Percentiles rank a stretch among this genome's conserved stretches.
phyloP scores from a whole-genome alignment of 2,888 invertebrate genomes.

The Neelides folsomi region DNA sequence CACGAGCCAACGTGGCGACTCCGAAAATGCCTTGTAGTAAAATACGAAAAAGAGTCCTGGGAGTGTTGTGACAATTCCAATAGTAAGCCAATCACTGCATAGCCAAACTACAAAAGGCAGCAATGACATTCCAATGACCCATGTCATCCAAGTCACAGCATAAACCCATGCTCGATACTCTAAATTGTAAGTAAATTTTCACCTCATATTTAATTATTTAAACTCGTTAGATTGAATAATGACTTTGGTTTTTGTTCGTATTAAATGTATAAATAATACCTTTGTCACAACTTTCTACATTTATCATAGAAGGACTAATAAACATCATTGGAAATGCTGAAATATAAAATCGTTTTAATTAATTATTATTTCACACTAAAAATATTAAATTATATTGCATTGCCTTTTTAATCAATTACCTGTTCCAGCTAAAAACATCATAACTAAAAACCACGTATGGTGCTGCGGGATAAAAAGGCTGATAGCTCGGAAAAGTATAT shows the following conservation, averaged over 20 bases:
- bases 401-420: no score
- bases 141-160: constrained; percentile 20
- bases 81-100: constrained; percentile 16
- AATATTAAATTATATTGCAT: no score
- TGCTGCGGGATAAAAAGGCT: constrained; percentile 19
- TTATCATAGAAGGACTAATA: constrained; percentile 21
- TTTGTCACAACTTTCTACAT: constrained; percentile 22
- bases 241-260: no score
- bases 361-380: no score
- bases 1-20: constrained; percentile 29
- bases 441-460: constrained; percentile 10
- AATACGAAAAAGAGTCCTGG: constrained; percentile 18
- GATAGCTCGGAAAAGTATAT: constrained; percentile 19
- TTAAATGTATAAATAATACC: constrained; percentile 10
- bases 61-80: constrained; percentile 20
- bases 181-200: no score
- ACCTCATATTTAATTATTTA: no score
- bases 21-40: constrained; percentile 18
- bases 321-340: constrained; percentile 21
- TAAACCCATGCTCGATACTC: constrained; percentile 21
- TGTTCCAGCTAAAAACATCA: constrained; percentile 19
- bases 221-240: no score
- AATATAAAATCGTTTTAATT: not conserved
- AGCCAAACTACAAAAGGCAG: constrained; percentile 16
- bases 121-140: constrained; percentile 17